phyloP scores from a whole-genome alignment of 1,140 invertebrate species.

The Drosophila hydei region DNA sequence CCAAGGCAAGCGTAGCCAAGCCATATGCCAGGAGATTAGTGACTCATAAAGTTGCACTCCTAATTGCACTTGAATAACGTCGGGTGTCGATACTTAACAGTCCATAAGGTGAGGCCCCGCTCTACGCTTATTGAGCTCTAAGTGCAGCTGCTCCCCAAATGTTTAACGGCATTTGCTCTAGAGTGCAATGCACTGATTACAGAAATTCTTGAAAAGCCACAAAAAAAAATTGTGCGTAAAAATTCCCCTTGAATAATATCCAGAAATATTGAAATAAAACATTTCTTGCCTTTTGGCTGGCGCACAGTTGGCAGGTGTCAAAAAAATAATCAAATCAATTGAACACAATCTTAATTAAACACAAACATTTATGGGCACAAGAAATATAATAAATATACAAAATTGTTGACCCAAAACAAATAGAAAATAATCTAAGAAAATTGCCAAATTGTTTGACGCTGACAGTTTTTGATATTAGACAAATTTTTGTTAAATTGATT shows the following conservation, averaged over 20 bases:
- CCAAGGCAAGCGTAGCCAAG: neutral
- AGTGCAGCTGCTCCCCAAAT: slow-evolving; percentile 16
- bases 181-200: slow-evolving; percentile 34
- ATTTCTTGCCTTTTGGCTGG: neutral
- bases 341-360: slow-evolving; percentile 16
- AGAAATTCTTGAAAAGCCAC: neutral
- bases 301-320: slow-evolving; percentile 9
- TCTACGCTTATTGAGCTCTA: neutral
- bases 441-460: slow-evolving; percentile 1
- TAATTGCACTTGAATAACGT: slow-evolving; percentile 64
- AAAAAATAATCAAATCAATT: slow-evolving; percentile 17
- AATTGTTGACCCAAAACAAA: neutral
- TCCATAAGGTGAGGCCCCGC: slow-evolving; percentile 13
- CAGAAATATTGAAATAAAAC: neutral
- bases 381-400: neutral
- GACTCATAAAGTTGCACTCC: slow-evolving; percentile 74
- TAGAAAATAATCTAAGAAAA: slow-evolving; percentile 1
- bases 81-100: slow-evolving; percentile 64
- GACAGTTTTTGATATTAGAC: slow-evolving; percentile 1
- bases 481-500: neutral
- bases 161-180: slow-evolving; percentile 2
- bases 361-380: neutral
- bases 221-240: neutral
- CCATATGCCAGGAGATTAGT: slow-evolving; percentile 49
- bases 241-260: neutral